Base-by-base conservation (phyloP, 1,140 invertebrate species). In the Phymorhynchus buccinoides region DNA sequence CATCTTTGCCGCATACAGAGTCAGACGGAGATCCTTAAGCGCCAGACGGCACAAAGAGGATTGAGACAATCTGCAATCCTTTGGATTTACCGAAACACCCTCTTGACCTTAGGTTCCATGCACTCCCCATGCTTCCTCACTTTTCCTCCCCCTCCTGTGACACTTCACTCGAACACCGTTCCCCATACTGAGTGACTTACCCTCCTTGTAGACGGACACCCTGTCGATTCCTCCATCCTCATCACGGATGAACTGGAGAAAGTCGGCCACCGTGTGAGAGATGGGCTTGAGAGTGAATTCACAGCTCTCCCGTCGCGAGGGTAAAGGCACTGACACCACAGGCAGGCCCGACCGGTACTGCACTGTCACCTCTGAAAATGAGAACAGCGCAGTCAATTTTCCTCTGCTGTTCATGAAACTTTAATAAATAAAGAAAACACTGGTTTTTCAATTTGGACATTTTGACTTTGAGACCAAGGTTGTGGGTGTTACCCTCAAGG, bases 151-250 rank as follows among this genome's bases (percentile, higher is more conserved):
- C 56, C 22, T 27, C 56, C 56, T 62, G 12, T 62, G 12, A 6
- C 56, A 12, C 56, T 27, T 62, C 56, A 9, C 12, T 52, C 22
- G 12, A 1, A 7, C 1, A n/a, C 3, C n/a, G 39, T 62, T 4
- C 56, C 22, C 12, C 56, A 12, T 27, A 6, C 56, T 62, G 56
- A 6, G 32, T 56, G 44, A 87, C 88, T 91, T 89, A 96, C 96
- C 95, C 91, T 95, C 94, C 32, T 96, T 96, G 83, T 96, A 96
- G 75, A 98, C 93, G 56, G 95, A 95, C 22, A 97, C 96, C 79
- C 96, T 95, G 94, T 99, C 97, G 84, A 99, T 97, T 41, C 98
- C 98, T 78, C 95, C 95, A 94, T 99, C 98, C 93, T 99, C 98
- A 22, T 95, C 94, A 88, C 95, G 96, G 44, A 99, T 94, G 96